A percentile compares a stretch with the other conserved stretches of the same genome.
phyloP scores from a whole-genome alignment of 2,797 vertebrate genomes.

The Carcharodon carcharias region DNA sequence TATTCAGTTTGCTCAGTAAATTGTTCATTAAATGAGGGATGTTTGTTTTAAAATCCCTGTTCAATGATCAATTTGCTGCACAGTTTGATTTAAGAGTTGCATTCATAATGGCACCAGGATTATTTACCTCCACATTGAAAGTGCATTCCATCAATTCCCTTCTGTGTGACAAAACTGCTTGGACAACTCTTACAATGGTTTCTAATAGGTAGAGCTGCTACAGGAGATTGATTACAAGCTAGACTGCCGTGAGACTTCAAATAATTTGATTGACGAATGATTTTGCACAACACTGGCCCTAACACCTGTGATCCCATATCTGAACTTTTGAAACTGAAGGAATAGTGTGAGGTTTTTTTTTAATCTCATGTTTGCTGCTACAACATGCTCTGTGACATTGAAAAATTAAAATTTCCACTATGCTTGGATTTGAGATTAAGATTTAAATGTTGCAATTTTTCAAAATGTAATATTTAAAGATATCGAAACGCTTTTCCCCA shows the following conservation, averaged over 20 bases:
- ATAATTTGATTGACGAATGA: background rate
- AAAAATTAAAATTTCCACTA: background rate
- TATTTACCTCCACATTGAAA: background rate
- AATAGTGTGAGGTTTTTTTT: background rate
- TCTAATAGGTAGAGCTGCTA: background rate
- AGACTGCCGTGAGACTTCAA: background rate
- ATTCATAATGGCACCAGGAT: background rate
- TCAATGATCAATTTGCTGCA: constrained; percentile 7
- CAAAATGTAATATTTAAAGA: background rate
- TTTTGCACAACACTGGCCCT: background rate
- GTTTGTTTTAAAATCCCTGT: background rate
- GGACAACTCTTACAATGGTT: background rate
- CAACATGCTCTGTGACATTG: background rate
- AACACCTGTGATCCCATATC: background rate
- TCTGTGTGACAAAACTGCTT: constrained; percentile 5
- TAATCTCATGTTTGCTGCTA: background rate
- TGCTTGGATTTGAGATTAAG: background rate
- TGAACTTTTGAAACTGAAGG: background rate
- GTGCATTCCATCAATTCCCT: background rate
- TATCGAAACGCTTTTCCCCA: background rate
- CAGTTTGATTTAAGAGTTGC: background rate
- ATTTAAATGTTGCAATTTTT: background rate
- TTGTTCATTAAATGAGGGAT: constrained; percentile 16
- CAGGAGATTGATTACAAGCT: background rate
- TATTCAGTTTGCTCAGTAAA: constrained; percentile 8